Evolutionary conservation across 1,140 invertebrate genomes (phyloP), one percentile per base, ranked within the genome.

Genomic region (Halesus radiatus): DNA sequence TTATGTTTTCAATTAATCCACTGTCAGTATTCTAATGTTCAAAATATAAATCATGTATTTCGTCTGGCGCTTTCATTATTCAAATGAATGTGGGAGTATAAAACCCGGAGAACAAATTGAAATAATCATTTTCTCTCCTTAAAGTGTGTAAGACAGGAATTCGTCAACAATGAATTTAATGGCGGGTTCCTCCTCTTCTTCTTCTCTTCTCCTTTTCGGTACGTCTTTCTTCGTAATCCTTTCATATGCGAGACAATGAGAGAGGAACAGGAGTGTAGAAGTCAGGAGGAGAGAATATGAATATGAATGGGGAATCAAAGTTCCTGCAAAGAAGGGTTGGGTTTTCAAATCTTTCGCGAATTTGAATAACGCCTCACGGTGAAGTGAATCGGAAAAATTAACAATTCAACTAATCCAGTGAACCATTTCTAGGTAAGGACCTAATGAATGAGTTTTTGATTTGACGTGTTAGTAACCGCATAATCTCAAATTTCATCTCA

Each of bases 221-320:
- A 50, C 76, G 52, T 58, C 29, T 76, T 79, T 62, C 70, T 56
- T 64, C 54, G 13, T 16, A 72, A 70, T 78, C 64, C 76, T 58
- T 78, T 78, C 58, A 75, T 56, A 56, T 52, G 20, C 64, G 6
- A 70, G 70, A 77, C 77, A 82, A 82, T 82, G 58, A 82, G 32
- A 45, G n/a, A 45, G 32, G 22, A 54, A 50, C 72, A 64, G 54
- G 58, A 72, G 37, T 45, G 37, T 13, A 45, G 10, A 72, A 82
- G 72, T 74, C 76, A 29, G 72, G 50, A 79, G 76, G 77, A 77
- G 73, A 80, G 37, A 79, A 82, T 82, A 79, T 82, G 81, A 82
- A 82, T 82, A 82, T 79, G 78, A 82, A 82, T 80, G 62, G 81
- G 32, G 76, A 74, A 81, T 81, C 80, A 81, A 76, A 76, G 79